These are phyloP conservation scores for Aplysina aerophoba DNA, from an alignment of 37 sponge, comb jelly and placozoan species.

Conservation along the genomic window DNA sequence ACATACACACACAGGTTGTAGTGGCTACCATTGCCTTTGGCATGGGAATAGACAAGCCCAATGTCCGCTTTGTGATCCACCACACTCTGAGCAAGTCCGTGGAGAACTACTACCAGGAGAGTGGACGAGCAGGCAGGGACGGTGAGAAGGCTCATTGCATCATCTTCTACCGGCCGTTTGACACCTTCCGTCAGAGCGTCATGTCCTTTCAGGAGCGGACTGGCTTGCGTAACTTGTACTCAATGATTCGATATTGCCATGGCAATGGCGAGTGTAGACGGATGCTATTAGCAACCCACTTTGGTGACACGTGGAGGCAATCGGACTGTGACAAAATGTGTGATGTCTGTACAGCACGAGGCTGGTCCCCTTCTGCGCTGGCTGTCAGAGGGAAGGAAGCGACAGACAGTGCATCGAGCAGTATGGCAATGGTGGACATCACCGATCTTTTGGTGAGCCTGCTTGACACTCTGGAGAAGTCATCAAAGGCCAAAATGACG, in stretches of 20 bases:
- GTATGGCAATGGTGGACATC: constrained; percentile 41
- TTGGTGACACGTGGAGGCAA: constrained; percentile 77
- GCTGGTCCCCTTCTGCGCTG: background rate
- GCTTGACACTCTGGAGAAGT: constrained; percentile 44
- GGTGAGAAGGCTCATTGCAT: constrained; percentile 86
- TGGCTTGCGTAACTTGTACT: constrained; percentile 76
- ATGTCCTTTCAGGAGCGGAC: constrained; percentile 85
- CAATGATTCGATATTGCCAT: constrained; percentile 76
- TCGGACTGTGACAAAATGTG: constrained; percentile 70
- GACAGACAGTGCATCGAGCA: background rate
- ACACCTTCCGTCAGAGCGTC: constrained; percentile 63
- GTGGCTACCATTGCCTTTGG: constrained; percentile 90
- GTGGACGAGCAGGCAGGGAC: constrained; percentile 95
- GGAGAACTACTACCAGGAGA: constrained; percentile 99
- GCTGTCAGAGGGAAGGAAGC: background rate
- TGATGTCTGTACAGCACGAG: constrained; percentile 58
- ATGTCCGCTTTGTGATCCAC: constrained; percentile 94
- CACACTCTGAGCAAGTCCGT: constrained; percentile 93
- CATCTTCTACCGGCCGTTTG: constrained; percentile 73
- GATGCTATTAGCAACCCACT: constrained; percentile 71
- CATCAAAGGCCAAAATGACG: constrained; percentile 58
- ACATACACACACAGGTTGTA: constrained; percentile 43
- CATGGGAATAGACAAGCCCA: constrained; percentile 92
- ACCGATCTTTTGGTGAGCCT: constrained; percentile 44
- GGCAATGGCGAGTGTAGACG: constrained; percentile 76